phyloP scores from a whole-genome alignment of 2,797 vertebrate species.

The Gephyroberyx darwinii region DNA sequence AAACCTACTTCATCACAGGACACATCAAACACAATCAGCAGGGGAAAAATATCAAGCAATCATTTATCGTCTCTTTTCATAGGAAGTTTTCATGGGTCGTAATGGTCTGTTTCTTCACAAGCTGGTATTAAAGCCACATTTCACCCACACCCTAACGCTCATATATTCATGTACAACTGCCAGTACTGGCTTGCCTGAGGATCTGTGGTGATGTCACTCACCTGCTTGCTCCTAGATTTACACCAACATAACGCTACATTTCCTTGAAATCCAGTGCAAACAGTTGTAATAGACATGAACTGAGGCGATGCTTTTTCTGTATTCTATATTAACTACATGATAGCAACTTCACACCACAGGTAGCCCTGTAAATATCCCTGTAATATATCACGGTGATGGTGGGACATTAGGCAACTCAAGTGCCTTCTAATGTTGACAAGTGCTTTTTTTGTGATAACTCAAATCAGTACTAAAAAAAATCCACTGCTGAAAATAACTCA shows the following conservation, averaged over 20 bases:
- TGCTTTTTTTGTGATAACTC: not conserved
- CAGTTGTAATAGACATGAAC: too few species aligned
- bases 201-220: conserved; percentile 8
- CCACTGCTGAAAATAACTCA: not conserved
- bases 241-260: not conserved
- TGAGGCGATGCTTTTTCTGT: too few species aligned
- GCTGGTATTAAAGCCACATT: not conserved
- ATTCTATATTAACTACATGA: too few species aligned
- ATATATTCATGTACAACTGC: conserved; percentile 1
- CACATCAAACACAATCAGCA: conserved; percentile 17
- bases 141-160: not conserved
- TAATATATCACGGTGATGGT: too few species aligned
- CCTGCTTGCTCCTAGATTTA: not conserved
- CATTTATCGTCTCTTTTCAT: not conserved
- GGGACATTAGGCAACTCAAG: too few species aligned
- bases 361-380: too few species aligned
- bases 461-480: not conserved
- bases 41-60: not conserved
- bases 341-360: too few species aligned
- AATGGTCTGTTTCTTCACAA: not conserved
- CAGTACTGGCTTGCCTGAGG: not conserved
- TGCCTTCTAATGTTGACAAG: not conserved
- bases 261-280: not conserved
- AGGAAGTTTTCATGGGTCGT: not conserved
- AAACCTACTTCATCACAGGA: conserved; percentile 14